Conservation (phyloP, 2,888 invertebrate genomes). For the Lasioglossum marginatum region DNA sequence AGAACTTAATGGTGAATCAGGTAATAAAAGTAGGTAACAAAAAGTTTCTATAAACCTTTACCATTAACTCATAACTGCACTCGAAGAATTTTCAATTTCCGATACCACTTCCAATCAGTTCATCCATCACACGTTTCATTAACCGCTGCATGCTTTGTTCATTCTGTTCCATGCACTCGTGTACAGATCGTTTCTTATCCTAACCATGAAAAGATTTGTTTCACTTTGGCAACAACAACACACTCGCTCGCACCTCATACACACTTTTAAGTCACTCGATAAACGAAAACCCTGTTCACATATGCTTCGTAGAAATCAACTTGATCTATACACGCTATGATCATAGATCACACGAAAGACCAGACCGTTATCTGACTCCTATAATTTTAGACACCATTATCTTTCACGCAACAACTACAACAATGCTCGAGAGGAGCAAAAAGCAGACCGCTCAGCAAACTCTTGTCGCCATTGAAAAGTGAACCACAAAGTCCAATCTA, state of each 20-base stretch:
- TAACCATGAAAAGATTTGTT: slow-evolving; percentile 17
- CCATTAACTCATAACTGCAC: slow-evolving; percentile 54
- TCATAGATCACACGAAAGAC: slow-evolving; percentile 50
- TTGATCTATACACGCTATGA: slow-evolving; percentile 42
- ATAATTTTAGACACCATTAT: slow-evolving; percentile 87
- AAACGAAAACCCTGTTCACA: slow-evolving; percentile 2
- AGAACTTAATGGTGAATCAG: slow-evolving; percentile 82
- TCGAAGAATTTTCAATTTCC: slow-evolving; percentile 35
- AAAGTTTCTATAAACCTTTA: slow-evolving; percentile 44
- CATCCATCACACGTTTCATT: slow-evolving; percentile 44
- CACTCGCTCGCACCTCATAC: slow-evolving; percentile 10
- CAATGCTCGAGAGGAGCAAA: slow-evolving; percentile 91
- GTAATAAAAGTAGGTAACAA: slow-evolving; percentile 74
- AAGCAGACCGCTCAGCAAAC: slow-evolving; percentile 88
- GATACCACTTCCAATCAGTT: slow-evolving; percentile 63
- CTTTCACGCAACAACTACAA: slow-evolving; percentile 97
- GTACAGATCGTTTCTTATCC: slow-evolving; percentile 54
- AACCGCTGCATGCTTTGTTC: slow-evolving; percentile 53
- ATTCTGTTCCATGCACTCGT: slow-evolving; percentile 48
- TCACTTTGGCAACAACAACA: neutral
- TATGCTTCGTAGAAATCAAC: slow-evolving; percentile 22
- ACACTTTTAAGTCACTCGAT: slow-evolving; percentile 5
- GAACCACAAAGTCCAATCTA: slow-evolving; percentile 91
- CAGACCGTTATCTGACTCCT: slow-evolving; percentile 54
- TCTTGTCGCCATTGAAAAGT: slow-evolving; percentile 87